Percentiles rank a stretch among this genome's conserved stretches.
These are phyloP conservation scores for Lymantria dispar DNA, from an alignment of 2,888 invertebrate genomes.

Conservation along the genomic window DNA sequence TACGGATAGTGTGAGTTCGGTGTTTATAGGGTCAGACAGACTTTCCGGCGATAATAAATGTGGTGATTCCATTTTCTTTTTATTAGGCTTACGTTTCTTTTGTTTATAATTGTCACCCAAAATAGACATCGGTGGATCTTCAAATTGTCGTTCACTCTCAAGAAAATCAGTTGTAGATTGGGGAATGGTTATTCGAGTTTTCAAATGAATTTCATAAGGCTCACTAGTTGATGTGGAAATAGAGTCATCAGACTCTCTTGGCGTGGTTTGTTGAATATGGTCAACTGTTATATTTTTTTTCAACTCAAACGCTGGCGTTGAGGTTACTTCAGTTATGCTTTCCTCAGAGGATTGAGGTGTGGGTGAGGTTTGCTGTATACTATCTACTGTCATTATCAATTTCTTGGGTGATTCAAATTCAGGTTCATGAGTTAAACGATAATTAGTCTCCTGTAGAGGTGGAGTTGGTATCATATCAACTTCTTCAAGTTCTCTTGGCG, in stretches of 20 bases:
- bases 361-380: conserved; percentile 82
- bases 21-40: conserved; percentile 74
- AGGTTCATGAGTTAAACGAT: conserved; percentile 6
- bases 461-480: conserved; percentile 5
- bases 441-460: not conserved
- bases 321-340: conserved; percentile 14
- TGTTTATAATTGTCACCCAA: conserved; percentile 62
- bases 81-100: conserved; percentile 65
- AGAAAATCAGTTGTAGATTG: conserved; percentile 64
- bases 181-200: conserved; percentile 82
- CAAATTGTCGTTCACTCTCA: conserved; percentile 60
- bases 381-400: conserved; percentile 43
- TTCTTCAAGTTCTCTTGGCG: conserved; percentile 34
- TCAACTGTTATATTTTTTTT: conserved; percentile 47
- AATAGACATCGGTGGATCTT: conserved; percentile 53
- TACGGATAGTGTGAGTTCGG: conserved; percentile 69
- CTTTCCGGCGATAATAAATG: conserved; percentile 67
- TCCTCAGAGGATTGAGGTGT: conserved; percentile 41
- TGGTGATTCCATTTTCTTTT: conserved; percentile 62
- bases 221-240: conserved; percentile 78
- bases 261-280: conserved; percentile 68
- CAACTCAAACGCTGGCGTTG: conserved; percentile 37
- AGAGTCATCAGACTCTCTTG: conserved; percentile 79
- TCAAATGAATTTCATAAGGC: conserved; percentile 83
- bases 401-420: conserved; percentile 18